Conservation (phyloP, 2,888 invertebrate species). For the Actias luna region DNA sequence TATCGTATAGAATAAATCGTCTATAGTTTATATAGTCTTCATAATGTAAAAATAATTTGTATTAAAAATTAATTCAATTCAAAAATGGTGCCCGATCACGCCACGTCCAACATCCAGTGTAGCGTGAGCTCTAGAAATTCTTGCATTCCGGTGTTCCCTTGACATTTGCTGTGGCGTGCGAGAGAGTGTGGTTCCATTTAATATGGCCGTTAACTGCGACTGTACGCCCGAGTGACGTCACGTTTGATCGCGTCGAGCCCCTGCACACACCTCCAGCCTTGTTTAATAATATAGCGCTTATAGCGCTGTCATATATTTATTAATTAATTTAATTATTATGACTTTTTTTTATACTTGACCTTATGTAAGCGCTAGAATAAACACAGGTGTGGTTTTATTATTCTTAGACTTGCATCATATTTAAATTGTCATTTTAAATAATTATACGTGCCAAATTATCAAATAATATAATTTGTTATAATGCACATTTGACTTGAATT, state of each 20-base stretch:
- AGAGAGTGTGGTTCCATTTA: conserved; percentile 3
- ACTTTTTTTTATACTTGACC: background rate
- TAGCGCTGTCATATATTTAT: conserved; percentile 25
- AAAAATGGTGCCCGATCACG: background rate
- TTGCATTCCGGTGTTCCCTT: background rate
- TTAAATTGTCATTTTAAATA: too few species aligned
- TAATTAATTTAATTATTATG: background rate
- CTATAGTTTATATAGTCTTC: too few species aligned
- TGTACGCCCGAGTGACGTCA: conserved; percentile 32
- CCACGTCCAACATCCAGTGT: background rate
- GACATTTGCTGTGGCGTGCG: background rate
- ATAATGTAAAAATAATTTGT: too few species aligned
- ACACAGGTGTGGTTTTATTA: background rate
- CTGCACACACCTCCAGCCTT: conserved; percentile 36
- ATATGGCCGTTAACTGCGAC: too few species aligned
- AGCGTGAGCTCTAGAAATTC: conserved; percentile 2
- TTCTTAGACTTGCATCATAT: too few species aligned
- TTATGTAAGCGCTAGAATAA: background rate
- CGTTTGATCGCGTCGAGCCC: conserved; percentile 27
- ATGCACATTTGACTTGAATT: too few species aligned
- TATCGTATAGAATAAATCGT: too few species aligned
- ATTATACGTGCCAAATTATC: too few species aligned
- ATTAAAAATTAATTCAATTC: too few species aligned
- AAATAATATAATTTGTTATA: too few species aligned
- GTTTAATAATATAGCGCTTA: conserved; percentile 24